Base-by-base conservation (phyloP, 2,888 invertebrate genomes). In the Phengaris alcon region DNA sequence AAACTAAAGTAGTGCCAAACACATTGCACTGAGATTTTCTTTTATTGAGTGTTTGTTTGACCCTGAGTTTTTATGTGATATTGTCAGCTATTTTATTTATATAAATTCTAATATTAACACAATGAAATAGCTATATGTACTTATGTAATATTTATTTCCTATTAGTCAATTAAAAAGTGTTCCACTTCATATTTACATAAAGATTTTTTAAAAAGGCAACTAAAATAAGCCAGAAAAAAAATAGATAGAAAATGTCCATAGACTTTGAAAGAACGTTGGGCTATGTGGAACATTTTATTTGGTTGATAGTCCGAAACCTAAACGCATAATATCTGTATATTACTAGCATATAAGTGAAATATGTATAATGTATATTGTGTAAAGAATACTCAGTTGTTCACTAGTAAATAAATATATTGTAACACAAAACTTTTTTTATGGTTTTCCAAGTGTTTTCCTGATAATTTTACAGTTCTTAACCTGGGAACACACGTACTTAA, bases 241-340 rank as follows among this genome's bases (percentile, higher is more conserved):
- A 48, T 48, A 6, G 8, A 48, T 48, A 48, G 6, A 48, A 48
- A 48, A 48, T 48, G 48, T 48, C 35, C 35, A 35, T 6, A 48
- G 48, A 48, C 48, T 7, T 48, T 8, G 35, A 35, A 35, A 35
- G 35, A 35, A 7, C 5, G 3, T 6, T 48, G 5, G 6, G 48
- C 48, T 48, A 48, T 48, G 48, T 59, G 22, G 22, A 59, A 59
- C 22, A 59, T 59, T 59, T 59, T 59, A 59, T 22, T 59, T 10
- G 15, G 59, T 22, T 6, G 64, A 64, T 13, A 64, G 64, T 64
- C 35, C 6, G 13, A 64, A 64, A 64, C 4, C 59, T 22, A 22
- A 59, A 64, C 64, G 64, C 64, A 64, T 64, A 64, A 64, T 64
- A 64, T 64, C 12, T 64, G 35, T 64, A 64, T 64, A 64, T 35